Evolutionary conservation across 2,888 invertebrate species (phyloP).

Genomic region (Tubiluchus corallicola): DNA sequence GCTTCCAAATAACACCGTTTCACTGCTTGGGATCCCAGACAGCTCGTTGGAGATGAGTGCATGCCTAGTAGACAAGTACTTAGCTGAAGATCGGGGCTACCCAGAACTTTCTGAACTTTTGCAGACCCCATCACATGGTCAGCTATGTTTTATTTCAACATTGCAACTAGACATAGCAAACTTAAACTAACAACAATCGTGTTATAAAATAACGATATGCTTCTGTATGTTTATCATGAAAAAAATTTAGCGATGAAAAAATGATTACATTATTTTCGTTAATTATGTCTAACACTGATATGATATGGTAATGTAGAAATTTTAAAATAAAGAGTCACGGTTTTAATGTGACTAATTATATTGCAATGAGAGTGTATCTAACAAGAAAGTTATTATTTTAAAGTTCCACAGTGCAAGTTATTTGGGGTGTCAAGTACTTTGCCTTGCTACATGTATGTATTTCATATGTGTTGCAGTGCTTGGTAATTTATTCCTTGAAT

Average conservation of each 20-base stretch:
- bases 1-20: too few relatives aligned
- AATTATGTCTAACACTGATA: too few relatives aligned
- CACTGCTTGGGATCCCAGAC: not conserved
- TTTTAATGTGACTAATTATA: too few relatives aligned
- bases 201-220: too few relatives aligned
- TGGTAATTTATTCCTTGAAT: not conserved
- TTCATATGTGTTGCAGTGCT: too few relatives aligned
- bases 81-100: constrained; percentile 46
- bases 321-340: too few relatives aligned
- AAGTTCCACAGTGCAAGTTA: constrained; percentile 16
- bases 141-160: not conserved
- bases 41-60: constrained; percentile 49
- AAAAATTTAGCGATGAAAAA: too few relatives aligned
- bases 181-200: too few relatives aligned
- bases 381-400: constrained; percentile 31
- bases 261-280: too few relatives aligned
- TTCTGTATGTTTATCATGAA: too few relatives aligned
- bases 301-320: too few relatives aligned
- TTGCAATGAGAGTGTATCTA: constrained; percentile 40
- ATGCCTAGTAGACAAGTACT: constrained; percentile 55
- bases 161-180: too few relatives aligned
- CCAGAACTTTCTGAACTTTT: constrained; percentile 45
- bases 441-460: not conserved
- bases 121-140: not conserved
- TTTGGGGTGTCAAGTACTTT: not conserved